These are phyloP conservation scores for Ormyrus thymus DNA, from an alignment of 2,888 invertebrate species.

Conservation along the genomic window DNA sequence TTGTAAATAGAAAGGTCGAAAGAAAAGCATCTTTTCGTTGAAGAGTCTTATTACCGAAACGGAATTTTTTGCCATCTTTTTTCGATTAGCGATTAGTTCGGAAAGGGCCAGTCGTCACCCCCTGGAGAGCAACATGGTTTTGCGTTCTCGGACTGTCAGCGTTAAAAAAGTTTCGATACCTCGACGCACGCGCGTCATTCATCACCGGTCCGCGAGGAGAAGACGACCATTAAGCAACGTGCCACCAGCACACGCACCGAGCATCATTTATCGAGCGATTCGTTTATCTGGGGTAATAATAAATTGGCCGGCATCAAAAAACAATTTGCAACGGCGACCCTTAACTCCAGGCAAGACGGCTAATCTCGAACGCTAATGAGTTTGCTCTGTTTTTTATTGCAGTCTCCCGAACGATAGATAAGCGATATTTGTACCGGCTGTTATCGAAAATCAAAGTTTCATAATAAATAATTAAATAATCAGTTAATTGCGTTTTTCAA, in stretches of 20 bases:
- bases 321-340: constrained; percentile 7
- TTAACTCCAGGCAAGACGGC: background rate
- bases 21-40: too few relatives aligned
- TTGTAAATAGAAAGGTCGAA: too few relatives aligned
- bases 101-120: background rate
- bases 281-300: constrained; percentile 37
- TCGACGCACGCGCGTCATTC: constrained; percentile 34
- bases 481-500: too few relatives aligned
- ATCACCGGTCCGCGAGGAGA: constrained; percentile 7
- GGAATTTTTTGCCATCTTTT: background rate
- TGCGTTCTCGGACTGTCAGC: constrained; percentile 2
- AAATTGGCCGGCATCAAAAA: constrained; percentile 18
- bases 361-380: constrained; percentile 23
- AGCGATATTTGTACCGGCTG: too few relatives aligned
- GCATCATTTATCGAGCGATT: constrained; percentile 40
- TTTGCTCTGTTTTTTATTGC: background rate
- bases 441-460: too few relatives aligned
- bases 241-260: constrained; percentile 37
- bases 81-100: constrained; percentile 31
- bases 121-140: constrained; percentile 12
- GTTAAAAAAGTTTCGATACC: constrained; percentile 15
- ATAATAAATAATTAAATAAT: too few relatives aligned
- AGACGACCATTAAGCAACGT: constrained; percentile 15
- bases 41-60: too few relatives aligned
- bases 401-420: background rate